A percentile compares a stretch with the other conserved stretches of the same genome.
phyloP scores from a whole-genome alignment of 2,888 invertebrate species.

The Marasmarcha lunaedactyla region DNA sequence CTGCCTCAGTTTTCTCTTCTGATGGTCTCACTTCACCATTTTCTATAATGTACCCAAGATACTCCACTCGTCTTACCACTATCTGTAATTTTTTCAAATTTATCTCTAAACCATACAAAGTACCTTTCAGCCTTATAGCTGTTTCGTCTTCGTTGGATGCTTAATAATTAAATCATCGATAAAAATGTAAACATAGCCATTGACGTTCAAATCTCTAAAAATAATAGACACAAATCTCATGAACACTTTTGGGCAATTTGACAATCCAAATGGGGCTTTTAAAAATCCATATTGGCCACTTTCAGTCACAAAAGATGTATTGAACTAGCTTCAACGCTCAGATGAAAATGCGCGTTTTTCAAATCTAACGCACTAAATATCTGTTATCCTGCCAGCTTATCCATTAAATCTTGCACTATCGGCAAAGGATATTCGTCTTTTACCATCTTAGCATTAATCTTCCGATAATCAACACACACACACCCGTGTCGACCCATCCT shows the following conservation, averaged over 20 bases:
- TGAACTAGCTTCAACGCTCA: conserved; percentile 19
- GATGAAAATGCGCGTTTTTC: conserved; percentile 30
- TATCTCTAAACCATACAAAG: neutral
- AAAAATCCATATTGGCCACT: conserved; percentile 20
- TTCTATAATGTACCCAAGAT: neutral
- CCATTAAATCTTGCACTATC: conserved; percentile 29
- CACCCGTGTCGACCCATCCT: neutral
- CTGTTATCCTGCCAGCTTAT: conserved; percentile 22
- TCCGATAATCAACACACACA: conserved; percentile 36
- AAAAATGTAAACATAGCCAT: neutral
- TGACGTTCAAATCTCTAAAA: neutral
- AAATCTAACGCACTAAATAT: conserved; percentile 19
- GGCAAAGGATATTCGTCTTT: conserved; percentile 28
- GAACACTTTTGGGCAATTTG: conserved; percentile 23
- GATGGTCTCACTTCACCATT: neutral
- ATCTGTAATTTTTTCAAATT: neutral
- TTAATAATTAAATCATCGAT: neutral
- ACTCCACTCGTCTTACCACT: neutral
- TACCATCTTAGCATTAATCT: conserved; percentile 26
- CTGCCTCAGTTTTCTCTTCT: conserved; percentile 5
- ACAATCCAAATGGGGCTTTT: conserved; percentile 35
- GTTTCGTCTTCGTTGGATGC: neutral
- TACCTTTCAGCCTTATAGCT: neutral
- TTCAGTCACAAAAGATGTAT: conserved; percentile 29
- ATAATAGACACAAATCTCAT: conserved; percentile 1